Evolutionary conservation across 2,888 invertebrate species (phyloP), one percentile per base, ranked within the genome.

Genomic region (Dolomedes plantarius): DNA sequence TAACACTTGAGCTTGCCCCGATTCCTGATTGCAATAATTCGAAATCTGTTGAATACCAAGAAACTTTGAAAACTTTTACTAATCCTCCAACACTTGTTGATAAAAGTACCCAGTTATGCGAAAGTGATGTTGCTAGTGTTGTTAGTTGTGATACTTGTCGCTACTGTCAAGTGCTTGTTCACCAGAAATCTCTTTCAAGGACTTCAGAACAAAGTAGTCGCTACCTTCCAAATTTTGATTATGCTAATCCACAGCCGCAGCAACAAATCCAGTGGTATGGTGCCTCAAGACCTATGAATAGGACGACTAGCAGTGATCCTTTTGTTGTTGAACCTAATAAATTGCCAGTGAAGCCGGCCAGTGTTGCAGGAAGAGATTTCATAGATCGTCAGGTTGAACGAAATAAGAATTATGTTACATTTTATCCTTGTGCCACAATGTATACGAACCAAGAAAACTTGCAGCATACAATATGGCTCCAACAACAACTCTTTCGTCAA

Each of bases 381-480:
- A 28, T 80, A 7, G 79, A 79, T 32, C 69, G 78, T 23, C 79
- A 86, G 72, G 75, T 71, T 5, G 86, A 86, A 56, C 69, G 80
- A 31, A 86, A 86, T 69, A 77, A 75, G 19, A 82, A 87, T 62
- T 87, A 83, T 69, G 79, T 83, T 7, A 79, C 83, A 16, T 79
- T 83, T 41, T 83, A 79, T 46, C 87, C 87, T 29, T 92, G 94
- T 0, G 94, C 94, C 81, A 94, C 94, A 0, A 94, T 94, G 94
- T 95, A 94, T 91, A 94, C 94, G 19, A 94, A 94, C 90, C 93
- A 93, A 65, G 94, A 94, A 0, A 94, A 94, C 90, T 91, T 95
- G 29, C 93, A 94, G 88, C 94, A 94, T 90, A 94, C 94, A 3
- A 95, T 95, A 91, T 91, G 93, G 87, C 91, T 94, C 39, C 95